Base-by-base conservation (phyloP, 2,888 invertebrate species). In the Ctenicera cuprea region DNA sequence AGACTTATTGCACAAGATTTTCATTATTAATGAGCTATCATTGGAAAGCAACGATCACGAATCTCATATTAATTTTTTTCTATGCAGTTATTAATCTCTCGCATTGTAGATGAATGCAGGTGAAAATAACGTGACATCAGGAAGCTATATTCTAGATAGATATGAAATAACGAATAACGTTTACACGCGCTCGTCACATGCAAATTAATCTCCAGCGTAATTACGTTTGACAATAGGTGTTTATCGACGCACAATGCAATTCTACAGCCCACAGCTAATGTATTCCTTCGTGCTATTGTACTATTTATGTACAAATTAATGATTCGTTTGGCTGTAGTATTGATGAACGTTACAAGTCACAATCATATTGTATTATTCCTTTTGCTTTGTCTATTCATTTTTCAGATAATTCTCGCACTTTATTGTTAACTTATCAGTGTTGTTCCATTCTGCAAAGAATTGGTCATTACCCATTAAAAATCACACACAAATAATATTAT, bases 191-290 rank as follows among this genome's bases (percentile, higher is more conserved):
- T 41, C 38, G 71, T 54, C 71, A 67, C 71, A 70, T 71, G 71
- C 64, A 71, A 74, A 74, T 74, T 71, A 71, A 71, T 71, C 63
- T 45, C 65, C 37, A 22, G 52, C 50, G 63, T 33, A 74, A 74
- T 70, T 74, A 74, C 62, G 52, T 50, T 52, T 70, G 74, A 74
- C 74, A 74, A 74, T 65, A 43, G 70, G 66, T 61, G 74, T 70
- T 70, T 74, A 74, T 61, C 66, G 70, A 43, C 63, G 62, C 52
- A 67, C 67, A 73, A 67, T 73, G 73, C 62, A 73, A 37, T 68
- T 61, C 52, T 54, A 50, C 73, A 37, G 16, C 73, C 68, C 33
- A 41, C 59, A 59, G 59, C 59, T 59, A 59, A 59, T 59, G 59
- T 59, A 38, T 41, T 59, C 59, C 59, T 54, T 38, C 59, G 38